Conservation (phyloP, 2,797 vertebrate genomes). For the Gymnothorax reevesii region DNA sequence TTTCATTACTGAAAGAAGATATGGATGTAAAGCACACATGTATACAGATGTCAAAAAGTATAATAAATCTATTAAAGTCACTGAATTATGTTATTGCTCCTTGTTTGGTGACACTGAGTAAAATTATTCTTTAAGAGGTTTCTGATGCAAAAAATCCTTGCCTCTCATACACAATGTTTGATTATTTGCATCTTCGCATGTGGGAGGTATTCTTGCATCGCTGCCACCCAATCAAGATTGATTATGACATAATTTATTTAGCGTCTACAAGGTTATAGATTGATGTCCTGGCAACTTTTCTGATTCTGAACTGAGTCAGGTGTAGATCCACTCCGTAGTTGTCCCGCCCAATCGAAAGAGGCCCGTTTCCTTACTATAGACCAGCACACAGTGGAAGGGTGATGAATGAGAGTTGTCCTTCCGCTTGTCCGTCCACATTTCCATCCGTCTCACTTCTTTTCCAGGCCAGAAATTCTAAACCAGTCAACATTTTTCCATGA, state of each 20-base stretch:
- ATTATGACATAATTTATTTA: conserved; percentile 78
- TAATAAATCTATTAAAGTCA: not conserved
- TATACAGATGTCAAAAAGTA: not conserved
- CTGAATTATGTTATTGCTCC: not conserved
- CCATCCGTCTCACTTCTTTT: too few relatives aligned
- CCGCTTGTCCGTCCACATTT: too few relatives aligned
- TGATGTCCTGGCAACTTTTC: too few relatives aligned
- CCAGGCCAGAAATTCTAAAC: too few relatives aligned
- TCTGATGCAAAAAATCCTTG: not conserved
- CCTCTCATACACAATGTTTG: conserved; percentile 49
- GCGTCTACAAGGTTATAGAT: conserved; percentile 67
- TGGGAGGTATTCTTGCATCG: conserved; percentile 46
- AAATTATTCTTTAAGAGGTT: not conserved
- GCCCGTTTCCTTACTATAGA: conserved; percentile 78
- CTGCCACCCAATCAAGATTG: conserved; percentile 55
- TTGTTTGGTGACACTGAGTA: not conserved
- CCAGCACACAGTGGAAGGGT: too few relatives aligned
- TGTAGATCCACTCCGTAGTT: conserved; percentile 83
- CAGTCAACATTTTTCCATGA: too few relatives aligned
- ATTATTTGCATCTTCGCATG: conserved; percentile 20
- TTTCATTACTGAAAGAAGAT: not conserved
- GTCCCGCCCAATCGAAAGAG: conserved; percentile 78
- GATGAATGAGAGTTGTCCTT: too few relatives aligned
- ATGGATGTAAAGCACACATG: not conserved
- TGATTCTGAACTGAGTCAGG: conserved; percentile 68